Conservation (phyloP, 2,888 invertebrate species). For the Aplocera efformata region DNA sequence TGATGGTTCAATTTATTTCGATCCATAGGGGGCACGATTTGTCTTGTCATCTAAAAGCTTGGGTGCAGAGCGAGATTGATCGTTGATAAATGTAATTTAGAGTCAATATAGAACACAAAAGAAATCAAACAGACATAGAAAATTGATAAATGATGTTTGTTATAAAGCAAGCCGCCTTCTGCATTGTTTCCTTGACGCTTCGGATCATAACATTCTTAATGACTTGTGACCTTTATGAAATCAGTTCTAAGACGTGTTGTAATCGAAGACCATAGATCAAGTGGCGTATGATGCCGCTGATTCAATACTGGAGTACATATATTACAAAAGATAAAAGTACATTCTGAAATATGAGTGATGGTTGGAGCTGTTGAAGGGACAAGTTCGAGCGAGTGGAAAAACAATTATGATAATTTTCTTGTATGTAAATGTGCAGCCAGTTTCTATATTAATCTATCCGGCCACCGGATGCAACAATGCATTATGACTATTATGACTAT, state of each 20-base stretch:
- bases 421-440: too few relatives aligned
- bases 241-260: conserved; percentile 23
- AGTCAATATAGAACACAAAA: conserved; percentile 26
- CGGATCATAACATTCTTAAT: conserved; percentile 22
- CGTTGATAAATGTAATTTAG: conserved; percentile 22
- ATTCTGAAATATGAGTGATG: conserved; percentile 22
- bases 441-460: too few relatives aligned
- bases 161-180: conserved; percentile 14
- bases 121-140: conserved; percentile 28
- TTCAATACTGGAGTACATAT: conserved; percentile 20
- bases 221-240: conserved; percentile 29
- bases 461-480: too few relatives aligned
- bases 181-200: conserved; percentile 26
- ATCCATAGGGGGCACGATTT: background rate
- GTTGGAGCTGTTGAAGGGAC: conserved; percentile 8
- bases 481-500: too few relatives aligned
- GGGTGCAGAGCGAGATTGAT: conserved; percentile 20
- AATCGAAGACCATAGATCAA: conserved; percentile 27
- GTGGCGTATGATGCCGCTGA: conserved; percentile 18
- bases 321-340: conserved; percentile 18
- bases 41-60: background rate
- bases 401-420: too few relatives aligned
- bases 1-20: conserved; percentile 1
- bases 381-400: background rate
- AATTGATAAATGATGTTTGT: conserved; percentile 36